Evolutionary conservation across 1,140 invertebrate genomes (phyloP).

Genomic region (Oedothorax gibbosus): DNA sequence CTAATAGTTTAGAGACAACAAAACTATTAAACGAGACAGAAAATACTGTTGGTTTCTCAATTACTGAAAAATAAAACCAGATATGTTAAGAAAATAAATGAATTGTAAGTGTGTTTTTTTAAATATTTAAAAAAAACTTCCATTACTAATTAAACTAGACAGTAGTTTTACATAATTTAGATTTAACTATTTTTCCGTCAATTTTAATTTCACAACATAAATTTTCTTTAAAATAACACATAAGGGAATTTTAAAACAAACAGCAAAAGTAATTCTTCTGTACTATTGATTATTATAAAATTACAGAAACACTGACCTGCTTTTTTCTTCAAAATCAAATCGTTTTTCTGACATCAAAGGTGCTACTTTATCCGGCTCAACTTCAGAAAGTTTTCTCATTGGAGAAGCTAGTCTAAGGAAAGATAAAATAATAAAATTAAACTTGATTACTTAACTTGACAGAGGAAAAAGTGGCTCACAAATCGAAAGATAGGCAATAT

Average conservation of each 20-base stretch:
- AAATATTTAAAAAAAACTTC: no score
- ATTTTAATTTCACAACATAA: no score
- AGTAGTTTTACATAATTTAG: no score
- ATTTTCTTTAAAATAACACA: neutral
- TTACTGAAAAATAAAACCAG: no score
- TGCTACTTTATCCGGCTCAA: constrained; percentile 26
- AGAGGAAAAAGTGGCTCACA: neutral
- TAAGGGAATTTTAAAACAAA: neutral
- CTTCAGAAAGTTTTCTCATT: constrained; percentile 36
- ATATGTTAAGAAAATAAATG: no score
- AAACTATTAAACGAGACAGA: no score
- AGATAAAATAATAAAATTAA: neutral
- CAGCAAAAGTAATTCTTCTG: neutral
- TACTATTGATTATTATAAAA: neutral
- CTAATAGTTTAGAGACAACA: no score
- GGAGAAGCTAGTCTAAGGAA: constrained; percentile 40
- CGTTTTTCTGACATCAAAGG: constrained; percentile 39
- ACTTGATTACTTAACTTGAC: neutral
- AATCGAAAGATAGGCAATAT: no score
- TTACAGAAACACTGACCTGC: constrained; percentile 4
- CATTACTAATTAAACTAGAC: no score
- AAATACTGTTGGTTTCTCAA: no score
- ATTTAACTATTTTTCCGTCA: neutral
- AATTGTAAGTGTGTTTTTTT: no score
- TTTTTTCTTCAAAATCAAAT: constrained; percentile 57